Evolutionary conservation across 2,113 vertebrate genomes (phyloP).

Genomic region (Chunga burmeisteri): DNA sequence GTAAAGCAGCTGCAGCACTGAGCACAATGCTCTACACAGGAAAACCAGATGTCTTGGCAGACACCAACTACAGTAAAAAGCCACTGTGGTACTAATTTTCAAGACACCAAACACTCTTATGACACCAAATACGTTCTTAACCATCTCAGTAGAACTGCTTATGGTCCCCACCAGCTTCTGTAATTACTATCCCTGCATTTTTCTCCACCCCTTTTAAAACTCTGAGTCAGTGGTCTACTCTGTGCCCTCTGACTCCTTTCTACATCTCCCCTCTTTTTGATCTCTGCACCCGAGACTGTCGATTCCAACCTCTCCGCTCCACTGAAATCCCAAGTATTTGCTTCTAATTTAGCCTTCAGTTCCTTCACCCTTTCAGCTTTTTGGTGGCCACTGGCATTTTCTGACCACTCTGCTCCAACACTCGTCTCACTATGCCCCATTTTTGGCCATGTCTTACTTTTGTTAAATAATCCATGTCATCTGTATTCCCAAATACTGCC

Average conservation of each 20-base stretch:
- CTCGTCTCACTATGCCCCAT: background rate
- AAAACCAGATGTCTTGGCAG: background rate
- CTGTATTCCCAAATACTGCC: background rate
- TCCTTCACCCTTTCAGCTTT: background rate
- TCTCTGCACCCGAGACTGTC: background rate
- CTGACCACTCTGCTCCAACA: background rate
- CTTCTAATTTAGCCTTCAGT: background rate
- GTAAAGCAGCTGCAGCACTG: background rate
- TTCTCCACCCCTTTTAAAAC: background rate
- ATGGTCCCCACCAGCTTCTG: background rate
- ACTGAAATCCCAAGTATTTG: background rate
- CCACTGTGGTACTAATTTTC: background rate
- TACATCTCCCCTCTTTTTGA: background rate
- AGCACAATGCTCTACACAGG: background rate
- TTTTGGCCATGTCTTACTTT: background rate
- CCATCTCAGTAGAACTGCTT: background rate
- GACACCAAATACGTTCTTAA: background rate
- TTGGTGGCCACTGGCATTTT: background rate
- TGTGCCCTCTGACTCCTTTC: background rate
- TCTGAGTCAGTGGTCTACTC: background rate
- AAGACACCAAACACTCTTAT: background rate
- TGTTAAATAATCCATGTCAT: background rate
- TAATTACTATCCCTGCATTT: background rate
- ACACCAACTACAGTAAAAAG: background rate
- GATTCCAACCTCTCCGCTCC: background rate